phyloP scores from a whole-genome alignment of 2,888 invertebrate genomes.

The Leptodirus hochenwartii region DNA sequence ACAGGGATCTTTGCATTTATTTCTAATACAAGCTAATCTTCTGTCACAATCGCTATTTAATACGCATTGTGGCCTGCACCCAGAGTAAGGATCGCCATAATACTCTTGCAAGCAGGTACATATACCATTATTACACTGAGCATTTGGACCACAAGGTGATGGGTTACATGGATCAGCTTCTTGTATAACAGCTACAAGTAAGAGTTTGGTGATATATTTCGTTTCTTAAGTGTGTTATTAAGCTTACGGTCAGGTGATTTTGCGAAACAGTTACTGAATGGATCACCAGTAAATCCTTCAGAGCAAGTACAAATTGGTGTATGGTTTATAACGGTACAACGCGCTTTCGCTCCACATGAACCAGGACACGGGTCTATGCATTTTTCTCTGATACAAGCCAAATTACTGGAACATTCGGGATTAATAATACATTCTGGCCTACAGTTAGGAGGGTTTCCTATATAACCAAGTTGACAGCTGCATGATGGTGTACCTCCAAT shows the following conservation, averaged over 20 bases:
- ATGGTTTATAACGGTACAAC: conserved; percentile 47
- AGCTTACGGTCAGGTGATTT: conserved; percentile 26
- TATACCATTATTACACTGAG: conserved; percentile 46
- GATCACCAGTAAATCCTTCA: conserved; percentile 40
- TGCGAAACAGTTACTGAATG: conserved; percentile 36
- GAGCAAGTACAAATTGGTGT: conserved; percentile 49
- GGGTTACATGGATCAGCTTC: conserved; percentile 30
- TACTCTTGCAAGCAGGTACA: conserved; percentile 57
- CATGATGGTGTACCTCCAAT: conserved; percentile 37
- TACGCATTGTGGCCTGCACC: conserved; percentile 69
- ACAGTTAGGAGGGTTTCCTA: conserved; percentile 45
- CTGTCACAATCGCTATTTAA: conserved; percentile 53
- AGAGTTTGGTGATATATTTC: conserved; percentile 10
- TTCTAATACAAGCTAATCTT: conserved; percentile 47
- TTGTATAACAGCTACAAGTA: conserved; percentile 15
- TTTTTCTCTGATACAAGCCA: conserved; percentile 37
- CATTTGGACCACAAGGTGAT: conserved; percentile 52
- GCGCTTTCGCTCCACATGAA: conserved; percentile 41
- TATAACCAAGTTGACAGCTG: conserved; percentile 36
- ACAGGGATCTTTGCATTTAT: conserved; percentile 64
- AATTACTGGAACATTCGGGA: conserved; percentile 37
- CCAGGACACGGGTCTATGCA: conserved; percentile 43
- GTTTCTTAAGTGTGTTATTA: conserved; percentile 4
- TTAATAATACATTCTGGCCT: conserved; percentile 46
- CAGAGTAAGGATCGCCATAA: conserved; percentile 57